Conservation (phyloP, 2,113 vertebrate species). For the Oncorhynchus mykiss region DNA sequence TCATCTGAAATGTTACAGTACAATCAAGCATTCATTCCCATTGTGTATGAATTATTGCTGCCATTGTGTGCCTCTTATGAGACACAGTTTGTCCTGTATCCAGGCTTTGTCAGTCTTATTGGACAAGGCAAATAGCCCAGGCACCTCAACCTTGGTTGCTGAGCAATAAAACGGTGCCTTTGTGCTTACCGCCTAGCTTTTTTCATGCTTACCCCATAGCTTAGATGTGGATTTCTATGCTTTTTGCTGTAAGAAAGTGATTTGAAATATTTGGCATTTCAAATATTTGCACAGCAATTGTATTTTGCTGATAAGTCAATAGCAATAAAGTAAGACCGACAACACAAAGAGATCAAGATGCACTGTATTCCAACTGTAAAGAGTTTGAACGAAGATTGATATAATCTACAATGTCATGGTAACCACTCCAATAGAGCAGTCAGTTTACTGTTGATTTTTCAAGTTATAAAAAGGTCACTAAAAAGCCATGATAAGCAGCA, state of each 20-base stretch:
- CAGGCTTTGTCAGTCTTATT: background rate
- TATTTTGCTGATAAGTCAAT: background rate
- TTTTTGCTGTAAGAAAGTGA: background rate
- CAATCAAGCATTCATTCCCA: background rate
- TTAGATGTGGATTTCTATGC: background rate
- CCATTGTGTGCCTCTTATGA: background rate
- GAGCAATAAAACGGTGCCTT: background rate
- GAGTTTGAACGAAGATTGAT: too few relatives aligned
- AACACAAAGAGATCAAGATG: too few relatives aligned
- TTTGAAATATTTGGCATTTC: background rate
- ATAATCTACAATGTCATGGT: too few relatives aligned
- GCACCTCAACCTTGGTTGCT: conserved; percentile 28
- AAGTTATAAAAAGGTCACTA: too few relatives aligned
- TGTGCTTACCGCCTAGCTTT: background rate
- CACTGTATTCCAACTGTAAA: too few relatives aligned
- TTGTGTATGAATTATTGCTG: conserved; percentile 1
- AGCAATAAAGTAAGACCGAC: too few relatives aligned
- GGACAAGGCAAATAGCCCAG: background rate
- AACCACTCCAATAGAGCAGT: too few relatives aligned
- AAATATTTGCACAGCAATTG: background rate
- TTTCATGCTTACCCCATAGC: background rate
- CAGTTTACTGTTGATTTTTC: too few relatives aligned
- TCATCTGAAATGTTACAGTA: background rate
- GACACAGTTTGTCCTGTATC: background rate
- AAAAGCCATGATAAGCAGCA: too few relatives aligned